These are phyloP conservation scores for Stegana nigrithorax DNA, from an alignment of 2,888 invertebrate species.

Conservation along the genomic window DNA sequence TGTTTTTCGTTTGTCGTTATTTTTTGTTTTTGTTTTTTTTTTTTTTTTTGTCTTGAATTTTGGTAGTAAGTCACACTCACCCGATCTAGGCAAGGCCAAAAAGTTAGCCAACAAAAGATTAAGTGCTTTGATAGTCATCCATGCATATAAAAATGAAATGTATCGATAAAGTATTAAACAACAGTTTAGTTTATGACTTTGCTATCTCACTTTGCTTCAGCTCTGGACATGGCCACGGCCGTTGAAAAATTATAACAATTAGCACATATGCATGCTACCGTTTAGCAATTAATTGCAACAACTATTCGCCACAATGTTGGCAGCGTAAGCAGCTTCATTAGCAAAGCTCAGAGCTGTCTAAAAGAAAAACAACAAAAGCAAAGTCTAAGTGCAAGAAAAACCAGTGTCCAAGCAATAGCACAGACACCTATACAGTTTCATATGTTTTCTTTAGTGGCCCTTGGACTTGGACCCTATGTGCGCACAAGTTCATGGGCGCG, in stretches of 20 bases:
- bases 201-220: not conserved
- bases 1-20: not conserved
- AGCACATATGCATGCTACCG: not conserved
- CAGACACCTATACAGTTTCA: not conserved
- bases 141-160: constrained; percentile 55
- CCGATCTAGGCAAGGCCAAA: no score
- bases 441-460: not conserved
- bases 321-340: no score
- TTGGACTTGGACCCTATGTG: not conserved
- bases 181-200: constrained; percentile 54
- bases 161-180: constrained; percentile 58
- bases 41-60: no score
- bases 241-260: not conserved
- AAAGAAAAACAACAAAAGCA: not conserved
- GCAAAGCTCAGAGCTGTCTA: not conserved
- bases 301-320: not conserved
- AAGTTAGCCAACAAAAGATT: constrained; percentile 38
- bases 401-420: not conserved
- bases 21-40: no score
- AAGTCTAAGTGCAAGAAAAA: not conserved
- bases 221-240: constrained; percentile 22
- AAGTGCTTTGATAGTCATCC: constrained; percentile 55
- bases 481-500: no score
- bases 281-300: not conserved
- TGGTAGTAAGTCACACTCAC: no score